Evolutionary conservation across 2,888 invertebrate genomes (phyloP), one percentile per base, ranked within the genome.

Genomic region (Pseudococcus longispinus): DNA sequence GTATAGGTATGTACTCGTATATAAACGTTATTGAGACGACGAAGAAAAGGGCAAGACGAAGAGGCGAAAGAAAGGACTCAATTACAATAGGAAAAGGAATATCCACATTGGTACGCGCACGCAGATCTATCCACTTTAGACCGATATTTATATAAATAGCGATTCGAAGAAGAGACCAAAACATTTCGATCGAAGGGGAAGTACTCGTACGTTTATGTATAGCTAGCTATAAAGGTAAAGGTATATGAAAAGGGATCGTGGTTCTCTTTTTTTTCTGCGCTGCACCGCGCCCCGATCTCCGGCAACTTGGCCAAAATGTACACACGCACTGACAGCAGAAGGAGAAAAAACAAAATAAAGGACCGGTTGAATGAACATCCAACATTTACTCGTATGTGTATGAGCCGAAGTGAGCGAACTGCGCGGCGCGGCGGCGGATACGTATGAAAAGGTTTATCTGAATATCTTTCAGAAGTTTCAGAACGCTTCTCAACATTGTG

Each of bases 71-170:
- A 80, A 80, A 80, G 44, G 74, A 44, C 42, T 86, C 86, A 86
- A 77, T 86, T 86, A 86, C 86, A 86, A 86, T 51, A 37, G 37
- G 37, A 37, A 86, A 51, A 86, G 80, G 51, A 86, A 86, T 86
- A 86, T 86, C 80, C 80, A 86, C 55, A 55, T n/a, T 9, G 32
- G 3, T 55, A 60, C 60, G 11, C 60, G 18, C 29, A 13, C 29
- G 5, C 80, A 86, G 85, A 86, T 86, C 77, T 55, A 86, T 86
- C 86, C 86, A 86, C 86, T 86, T 86, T 86, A 80, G 80, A 86
- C 86, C 80, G 86, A 86, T 86, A 86, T 86, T 86, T 86, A 80
- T 86, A 86, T 80, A 86, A 51, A 86, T 80, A 80, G 77, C 86
- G 80, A 86, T 86, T 51, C 51, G 77, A 32, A 80, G 77, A 86